A percentile compares a stretch with the other conserved stretches of the same genome.
Evolutionary conservation across 2,888 invertebrate species (phyloP).

Genomic region (Caenorhabditis sp.): DNA sequence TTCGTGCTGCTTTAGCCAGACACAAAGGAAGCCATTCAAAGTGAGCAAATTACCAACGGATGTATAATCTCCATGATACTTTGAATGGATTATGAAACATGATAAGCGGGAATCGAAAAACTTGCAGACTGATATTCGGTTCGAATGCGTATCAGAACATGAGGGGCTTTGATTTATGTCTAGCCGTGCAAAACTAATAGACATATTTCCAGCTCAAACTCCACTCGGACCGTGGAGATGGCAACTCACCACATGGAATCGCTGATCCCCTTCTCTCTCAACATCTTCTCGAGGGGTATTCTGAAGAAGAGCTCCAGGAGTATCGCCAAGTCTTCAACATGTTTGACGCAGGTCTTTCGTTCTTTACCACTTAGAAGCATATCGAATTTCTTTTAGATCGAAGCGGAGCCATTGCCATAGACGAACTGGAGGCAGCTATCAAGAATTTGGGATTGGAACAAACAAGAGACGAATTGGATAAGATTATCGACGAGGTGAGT

Average conservation of each 20-base stretch:
- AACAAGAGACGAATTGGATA: conserved; percentile 79
- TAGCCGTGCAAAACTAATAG: background rate
- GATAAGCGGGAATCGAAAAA: background rate
- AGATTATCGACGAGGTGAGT: conserved; percentile 80
- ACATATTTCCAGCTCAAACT: conserved; percentile 72
- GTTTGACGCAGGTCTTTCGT: conserved; percentile 79
- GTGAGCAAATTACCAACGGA: conserved; percentile 1
- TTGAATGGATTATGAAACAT: conserved; percentile 8
- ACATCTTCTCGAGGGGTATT: conserved; percentile 74
- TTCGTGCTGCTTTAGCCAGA: background rate
- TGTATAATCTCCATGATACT: background rate
- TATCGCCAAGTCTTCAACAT: conserved; percentile 83
- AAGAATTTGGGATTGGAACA: conserved; percentile 81
- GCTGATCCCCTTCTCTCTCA: conserved; percentile 66
- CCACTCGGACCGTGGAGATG: conserved; percentile 76
- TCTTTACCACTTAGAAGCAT: conserved; percentile 6
- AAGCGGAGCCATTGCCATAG: conserved; percentile 75
- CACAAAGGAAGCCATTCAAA: background rate
- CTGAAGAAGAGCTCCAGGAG: conserved; percentile 80
- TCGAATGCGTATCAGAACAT: background rate
- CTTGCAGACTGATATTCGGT: background rate
- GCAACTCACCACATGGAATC: conserved; percentile 57
- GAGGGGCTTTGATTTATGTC: background rate
- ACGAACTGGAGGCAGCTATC: conserved; percentile 81
- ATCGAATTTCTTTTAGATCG: conserved; percentile 68